Evolutionary conservation across 2,888 invertebrate species (phyloP), one percentile per base, ranked within the genome.

Genomic region (Erebia epiphron): DNA sequence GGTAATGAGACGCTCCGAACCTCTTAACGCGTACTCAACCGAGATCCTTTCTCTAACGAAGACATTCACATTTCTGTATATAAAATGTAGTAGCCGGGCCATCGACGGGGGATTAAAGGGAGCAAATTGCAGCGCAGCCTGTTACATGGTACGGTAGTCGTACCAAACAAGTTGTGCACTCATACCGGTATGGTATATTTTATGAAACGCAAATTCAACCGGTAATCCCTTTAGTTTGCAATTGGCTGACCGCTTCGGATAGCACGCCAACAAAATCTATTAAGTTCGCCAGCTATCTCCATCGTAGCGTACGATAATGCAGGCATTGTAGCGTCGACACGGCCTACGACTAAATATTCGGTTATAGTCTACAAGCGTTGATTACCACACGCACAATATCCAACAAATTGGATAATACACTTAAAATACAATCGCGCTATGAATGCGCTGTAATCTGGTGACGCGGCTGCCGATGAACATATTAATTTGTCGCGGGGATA

Each of bases 371-470:
- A 84, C 88, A 82, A 82, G 85, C 87, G 84, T 87, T 88, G 91
- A 92, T 92, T 91, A 92, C 86, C 87, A 83, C 90, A 92, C 93
- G 93, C 92, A 94, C 94, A 93, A 94, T 94, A 94, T 91, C 93
- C 88, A 87, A 89, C 92, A 93, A 94, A 94, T 94, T 94, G 94
- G 94, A 94, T 95, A 94, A 95, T 94, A 94, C 94, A 94, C 94
- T 94, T 95, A 94, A 94, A 94, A 94, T 93, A 94, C 94, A 92
- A 93, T 93, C 93, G 94, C 87, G 89, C 88, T 85, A 87, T 90
- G 88, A 91, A 92, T 89, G 91, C 89, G 86, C 85, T 86, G 88
- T 92, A 93, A 91, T 91, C 92, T 89, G 90, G 88, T 90, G 90
- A 88, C 87, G 91, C 86, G 88, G 87, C 88, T 88, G 90, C 90